These are phyloP conservation scores for Drosophila orosa DNA, from an alignment of 1,140 invertebrate genomes.

Conservation along the genomic window DNA sequence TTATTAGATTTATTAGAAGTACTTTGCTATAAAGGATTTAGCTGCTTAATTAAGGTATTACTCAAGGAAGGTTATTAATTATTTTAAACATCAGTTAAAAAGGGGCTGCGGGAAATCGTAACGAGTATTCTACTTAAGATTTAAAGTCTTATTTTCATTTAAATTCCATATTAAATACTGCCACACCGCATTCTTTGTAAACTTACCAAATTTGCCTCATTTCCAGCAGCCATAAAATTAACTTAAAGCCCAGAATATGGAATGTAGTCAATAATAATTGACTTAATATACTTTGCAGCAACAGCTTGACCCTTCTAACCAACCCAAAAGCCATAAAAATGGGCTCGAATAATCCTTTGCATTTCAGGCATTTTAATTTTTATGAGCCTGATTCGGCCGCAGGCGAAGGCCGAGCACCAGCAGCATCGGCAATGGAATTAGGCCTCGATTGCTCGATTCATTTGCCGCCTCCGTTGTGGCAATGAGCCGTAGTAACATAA, in stretches of 20 bases:
- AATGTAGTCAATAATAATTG: conserved; percentile 45
- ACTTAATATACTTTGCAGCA: conserved; percentile 42
- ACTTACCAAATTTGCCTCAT: not conserved
- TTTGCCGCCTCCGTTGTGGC: conserved; percentile 58
- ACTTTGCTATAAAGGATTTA: not conserved
- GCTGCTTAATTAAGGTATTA: not conserved
- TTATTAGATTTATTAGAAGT: not conserved
- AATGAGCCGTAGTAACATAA: conserved; percentile 71
- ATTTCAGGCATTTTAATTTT: conserved; percentile 76
- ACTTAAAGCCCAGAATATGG: conserved; percentile 19
- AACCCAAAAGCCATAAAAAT: conserved; percentile 30
- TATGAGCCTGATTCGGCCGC: conserved; percentile 63
- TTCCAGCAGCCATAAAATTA: not conserved
- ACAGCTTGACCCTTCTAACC: conserved; percentile 36
- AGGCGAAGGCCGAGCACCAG: conserved; percentile 29
- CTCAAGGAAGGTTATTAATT: not conserved
- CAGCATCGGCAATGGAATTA: conserved; percentile 56
- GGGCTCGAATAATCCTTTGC: conserved; percentile 53
- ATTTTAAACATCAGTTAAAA: not conserved
- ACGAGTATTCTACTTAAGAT: not conserved
- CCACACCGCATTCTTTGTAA: not conserved
- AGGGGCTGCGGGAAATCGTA: not conserved
- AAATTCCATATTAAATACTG: not conserved
- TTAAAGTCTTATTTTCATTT: not conserved
- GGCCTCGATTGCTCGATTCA: conserved; percentile 73